Base-by-base conservation (phyloP, 2,113 vertebrate species). In the Nibea albiflora region DNA sequence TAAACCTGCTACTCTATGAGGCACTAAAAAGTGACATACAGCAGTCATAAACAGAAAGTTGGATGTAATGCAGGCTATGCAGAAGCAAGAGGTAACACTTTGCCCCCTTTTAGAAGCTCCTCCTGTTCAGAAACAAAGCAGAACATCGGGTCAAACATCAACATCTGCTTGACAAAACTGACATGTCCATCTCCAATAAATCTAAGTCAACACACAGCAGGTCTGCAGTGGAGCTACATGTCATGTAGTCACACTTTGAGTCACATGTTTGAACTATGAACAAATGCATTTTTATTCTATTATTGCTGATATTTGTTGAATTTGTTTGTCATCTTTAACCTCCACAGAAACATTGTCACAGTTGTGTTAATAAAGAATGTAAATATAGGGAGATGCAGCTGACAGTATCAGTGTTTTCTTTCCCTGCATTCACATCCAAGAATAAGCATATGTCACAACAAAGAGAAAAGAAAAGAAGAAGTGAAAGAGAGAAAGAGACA, bases 381-480 rank as follows among this genome's bases (percentile, higher is more conserved):
- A 17, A 17, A 28, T 63, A 3, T 17, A 24, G 16, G 42, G 9
- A 2, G 3, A 44, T 39, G 39, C 31, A 61, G 42, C 42, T 53
- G 31, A 11, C 4, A 31, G 76, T 57, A 58, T 47, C 1, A n/a
- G 62, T 72, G 50, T 20, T n/a, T 67, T 72, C 22, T n/a, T 54
- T 4, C 15, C 24, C 3, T 63, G 44, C 9, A 42, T 50, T 70
- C 63, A 26, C 22, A 71, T 84, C 46, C 81, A 22, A 65, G 46
- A 63, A 71, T 1, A 62, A 67, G 16, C 0, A 1, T 3, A 26
- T 15, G 31, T 56, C 49, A 52, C 24, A 74, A 16, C 24, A 74
- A 22, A 80, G 47, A 57, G 60, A 72, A 66, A 73, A 53, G 31
- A 63, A 16, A 67, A 53, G 44, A 57, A 16, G 22, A 61, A 60